Base-by-base conservation (phyloP, 2,113 vertebrate genomes). In the Vulpes lagopus region DNA sequence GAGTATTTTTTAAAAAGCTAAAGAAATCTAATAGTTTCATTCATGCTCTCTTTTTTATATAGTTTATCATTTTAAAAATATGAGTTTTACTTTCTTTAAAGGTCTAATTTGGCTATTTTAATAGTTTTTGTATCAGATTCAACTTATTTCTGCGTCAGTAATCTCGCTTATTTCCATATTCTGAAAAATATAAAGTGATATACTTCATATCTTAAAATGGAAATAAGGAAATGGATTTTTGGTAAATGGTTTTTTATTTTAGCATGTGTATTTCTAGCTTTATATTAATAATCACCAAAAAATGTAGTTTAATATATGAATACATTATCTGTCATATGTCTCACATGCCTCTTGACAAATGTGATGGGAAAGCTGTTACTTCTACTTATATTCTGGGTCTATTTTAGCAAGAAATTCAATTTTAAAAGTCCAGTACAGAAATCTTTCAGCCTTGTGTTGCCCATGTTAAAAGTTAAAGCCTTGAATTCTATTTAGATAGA, bases 401-500 rank as follows among this genome's bases (percentile, higher is more conserved):
- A 5, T 88, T 95, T 95, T 84, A 94, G 38, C n/a, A 80, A 60
- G 27, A 84, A 91, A 74, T 73, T 6, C 10, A 65, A 12, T 71
- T 95, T 84, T 74, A 78, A 62, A 91, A 78, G 73, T 8, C 30
- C 17, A n/a, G 8, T 71, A 6, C 60, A 67, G 14, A 65, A 73
- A 67, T 65, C 60, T 57, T 93, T 43, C 74, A 81, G n/a, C 53
- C 38, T 49, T 67, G 4, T 11, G 8, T 69, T 57, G 25, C 64
- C 74, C 27, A 53, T 67, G 22, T 53, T 95, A 78, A 59, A 88
- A 90, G 43, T 82, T 93, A 93, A 94, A 96, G 17, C 32, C 51
- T 62, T 92, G 32, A 89, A 80, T 94, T 60, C 62, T 73, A 51
- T 84, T 73, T 80, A 78, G 86, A 94, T 80, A 78, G 86, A 94